Base-by-base conservation (phyloP, 1,140 invertebrate species). In the Pseudomyrmex pallidus region DNA sequence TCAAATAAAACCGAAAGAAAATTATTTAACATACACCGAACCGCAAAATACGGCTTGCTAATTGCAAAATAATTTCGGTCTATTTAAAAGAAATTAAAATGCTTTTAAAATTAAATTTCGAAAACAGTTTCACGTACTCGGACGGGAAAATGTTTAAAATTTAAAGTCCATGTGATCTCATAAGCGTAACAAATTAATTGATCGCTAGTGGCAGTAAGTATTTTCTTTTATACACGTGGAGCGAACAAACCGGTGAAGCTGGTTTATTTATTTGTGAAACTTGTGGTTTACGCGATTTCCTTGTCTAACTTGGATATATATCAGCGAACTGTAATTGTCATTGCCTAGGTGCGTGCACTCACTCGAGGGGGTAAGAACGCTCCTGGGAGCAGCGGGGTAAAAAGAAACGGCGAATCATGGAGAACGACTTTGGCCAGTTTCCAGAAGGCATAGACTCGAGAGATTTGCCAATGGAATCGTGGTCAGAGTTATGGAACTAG, bases 361-460 rank as follows among this genome's bases (percentile, higher is more conserved):
- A 2, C 57, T 48, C 57, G 82, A 83, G 54, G 7, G n/a, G 17
- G 15, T 66, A 76, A 83, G 73, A 59, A 80, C 66, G 54, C 50
- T 7, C 13, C 2, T 2, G 22, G 22, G 22, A 62, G 35, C 1
- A 10, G 7, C 7, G 52, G 12, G 44, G 57, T 13, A 62, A 48
- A n/a, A 54, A 59, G 46, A 57, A 35, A 66, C 44, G 22, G 25
- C 25, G 9, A 61, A 62, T 35, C 8, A 12, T 63, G 17, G 74
- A 66, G 61, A 46, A 44, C 54, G 74, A 74, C 48, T 83, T 78
- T 83, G 82, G 82, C 82, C 20, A 57, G 22, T n/a, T 63, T 83
- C 73, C 82, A 83, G 72, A 56, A 76, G 48, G 72, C 72, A 67
- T 67, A 76, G 59, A 82, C 68, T 63, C 72, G 59, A 64, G 72